phyloP scores from a whole-genome alignment of 2,888 invertebrate species.

The Taphrorychus bicolor region DNA sequence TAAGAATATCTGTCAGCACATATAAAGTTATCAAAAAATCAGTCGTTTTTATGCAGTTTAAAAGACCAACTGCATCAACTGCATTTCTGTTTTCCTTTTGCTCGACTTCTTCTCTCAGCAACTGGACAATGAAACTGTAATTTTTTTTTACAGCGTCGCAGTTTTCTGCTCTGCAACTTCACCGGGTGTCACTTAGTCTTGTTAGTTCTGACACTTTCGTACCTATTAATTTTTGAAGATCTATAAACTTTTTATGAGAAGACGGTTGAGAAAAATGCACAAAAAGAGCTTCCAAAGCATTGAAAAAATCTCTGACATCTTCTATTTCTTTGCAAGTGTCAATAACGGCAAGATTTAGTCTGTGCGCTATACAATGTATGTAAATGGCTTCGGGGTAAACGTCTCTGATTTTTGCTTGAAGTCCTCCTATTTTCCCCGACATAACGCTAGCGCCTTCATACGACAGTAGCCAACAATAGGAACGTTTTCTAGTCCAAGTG shows the following conservation, averaged over 20 bases:
- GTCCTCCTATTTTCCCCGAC: background rate
- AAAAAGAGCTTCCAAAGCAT: constrained; percentile 1
- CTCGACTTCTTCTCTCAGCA: background rate
- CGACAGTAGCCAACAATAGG: background rate
- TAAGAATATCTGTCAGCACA: too few relatives aligned
- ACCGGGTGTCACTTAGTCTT: background rate
- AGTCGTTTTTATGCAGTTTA: too few relatives aligned
- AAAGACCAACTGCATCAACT: too few relatives aligned
- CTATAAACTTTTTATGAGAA: background rate
- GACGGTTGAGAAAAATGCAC: background rate
- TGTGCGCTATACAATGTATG: background rate
- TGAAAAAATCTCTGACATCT: constrained; percentile 1
- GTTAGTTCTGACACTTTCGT: background rate
- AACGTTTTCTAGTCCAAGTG: background rate
- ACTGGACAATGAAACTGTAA: background rate
- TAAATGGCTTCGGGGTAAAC: background rate
- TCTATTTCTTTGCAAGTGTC: too few relatives aligned
- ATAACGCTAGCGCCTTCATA: background rate
- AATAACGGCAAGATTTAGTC: background rate
- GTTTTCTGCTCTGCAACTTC: background rate
- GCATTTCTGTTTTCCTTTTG: background rate
- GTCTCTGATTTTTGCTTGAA: background rate
- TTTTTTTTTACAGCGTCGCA: background rate
- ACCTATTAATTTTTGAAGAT: background rate
- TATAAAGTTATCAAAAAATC: too few relatives aligned